Conservation (phyloP, 1,140 invertebrate genomes). For the Leptonema lineaticorne region DNA sequence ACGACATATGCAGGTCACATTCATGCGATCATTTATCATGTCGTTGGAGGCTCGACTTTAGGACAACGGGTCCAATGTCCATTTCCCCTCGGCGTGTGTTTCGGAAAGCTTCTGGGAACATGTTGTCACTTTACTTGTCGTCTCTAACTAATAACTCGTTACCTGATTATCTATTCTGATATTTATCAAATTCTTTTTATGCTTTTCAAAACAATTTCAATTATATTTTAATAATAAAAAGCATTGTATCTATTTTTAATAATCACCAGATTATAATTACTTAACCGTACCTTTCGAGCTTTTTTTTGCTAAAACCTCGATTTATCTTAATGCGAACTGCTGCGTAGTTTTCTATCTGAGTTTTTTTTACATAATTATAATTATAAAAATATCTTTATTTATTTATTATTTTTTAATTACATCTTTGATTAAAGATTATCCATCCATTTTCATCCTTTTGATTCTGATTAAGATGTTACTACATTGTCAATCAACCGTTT, state of each 20-base stretch:
- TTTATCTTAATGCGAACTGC: too few species aligned
- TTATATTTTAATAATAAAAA: neutral
- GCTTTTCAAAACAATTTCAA: neutral
- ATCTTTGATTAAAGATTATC: too few species aligned
- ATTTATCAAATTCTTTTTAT: neutral
- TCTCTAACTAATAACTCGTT: neutral
- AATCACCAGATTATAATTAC: neutral
- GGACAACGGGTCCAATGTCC: constrained; percentile 3
- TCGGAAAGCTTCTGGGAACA: neutral
- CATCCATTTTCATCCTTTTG: too few species aligned
- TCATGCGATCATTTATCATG: constrained; percentile 22
- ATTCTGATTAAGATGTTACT: too few species aligned
- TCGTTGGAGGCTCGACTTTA: neutral
- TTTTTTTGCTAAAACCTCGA: too few species aligned
- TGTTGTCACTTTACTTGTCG: neutral
- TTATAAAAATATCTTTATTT: too few species aligned
- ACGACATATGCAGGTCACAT: constrained; percentile 26
- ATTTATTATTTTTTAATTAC: too few species aligned
- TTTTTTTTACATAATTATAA: too few species aligned
- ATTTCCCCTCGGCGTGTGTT: constrained; percentile 6
- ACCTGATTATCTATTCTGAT: neutral
- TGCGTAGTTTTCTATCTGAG: too few species aligned
- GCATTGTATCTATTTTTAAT: too few species aligned
- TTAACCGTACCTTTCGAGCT: neutral
- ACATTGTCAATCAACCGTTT: too few species aligned